These are phyloP conservation scores for Synchiropus splendidus DNA, from an alignment of 2,113 vertebrate species.

Conservation along the genomic window DNA sequence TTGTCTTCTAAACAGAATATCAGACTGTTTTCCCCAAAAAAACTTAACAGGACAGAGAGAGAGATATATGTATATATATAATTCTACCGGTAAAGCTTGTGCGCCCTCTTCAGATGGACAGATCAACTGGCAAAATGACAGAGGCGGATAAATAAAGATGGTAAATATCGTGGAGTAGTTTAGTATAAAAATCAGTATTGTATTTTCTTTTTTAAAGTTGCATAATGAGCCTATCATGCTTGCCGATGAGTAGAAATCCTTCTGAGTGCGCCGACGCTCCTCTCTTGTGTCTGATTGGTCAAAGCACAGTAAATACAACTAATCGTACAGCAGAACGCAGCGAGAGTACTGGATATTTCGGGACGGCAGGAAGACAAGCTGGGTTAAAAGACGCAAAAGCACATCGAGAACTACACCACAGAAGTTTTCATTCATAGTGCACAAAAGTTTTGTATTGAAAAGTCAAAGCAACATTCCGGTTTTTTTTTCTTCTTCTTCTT, in stretches of 20 bases:
- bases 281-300: conserved; percentile 55
- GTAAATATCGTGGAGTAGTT: conserved; percentile 35
- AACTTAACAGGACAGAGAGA: conserved; percentile 52
- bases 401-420: conserved; percentile 80
- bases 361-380: conserved; percentile 89
- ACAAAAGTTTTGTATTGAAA: conserved; percentile 70
- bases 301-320: conserved; percentile 77
- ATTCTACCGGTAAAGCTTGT: conserved; percentile 74
- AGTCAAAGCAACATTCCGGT: conserved; percentile 76
- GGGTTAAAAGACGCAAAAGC: conserved; percentile 85
- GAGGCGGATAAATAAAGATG: conserved; percentile 34
- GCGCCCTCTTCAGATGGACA: conserved; percentile 62
- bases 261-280: conserved; percentile 61
- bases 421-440: conserved; percentile 84
- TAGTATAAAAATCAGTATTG: conserved; percentile 42
- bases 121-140: conserved; percentile 47
- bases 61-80: too few relatives aligned
- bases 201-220: conserved; percentile 48
- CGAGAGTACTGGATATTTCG: conserved; percentile 72
- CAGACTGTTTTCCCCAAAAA: conserved; percentile 39
- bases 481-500: conserved; percentile 38
- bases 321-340: conserved; percentile 70
- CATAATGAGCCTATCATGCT: conserved; percentile 69
- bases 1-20: conserved; percentile 39
- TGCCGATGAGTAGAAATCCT: conserved; percentile 58